phyloP scores from a whole-genome alignment of 2,797 vertebrate genomes.

The Cuculus canorus region DNA sequence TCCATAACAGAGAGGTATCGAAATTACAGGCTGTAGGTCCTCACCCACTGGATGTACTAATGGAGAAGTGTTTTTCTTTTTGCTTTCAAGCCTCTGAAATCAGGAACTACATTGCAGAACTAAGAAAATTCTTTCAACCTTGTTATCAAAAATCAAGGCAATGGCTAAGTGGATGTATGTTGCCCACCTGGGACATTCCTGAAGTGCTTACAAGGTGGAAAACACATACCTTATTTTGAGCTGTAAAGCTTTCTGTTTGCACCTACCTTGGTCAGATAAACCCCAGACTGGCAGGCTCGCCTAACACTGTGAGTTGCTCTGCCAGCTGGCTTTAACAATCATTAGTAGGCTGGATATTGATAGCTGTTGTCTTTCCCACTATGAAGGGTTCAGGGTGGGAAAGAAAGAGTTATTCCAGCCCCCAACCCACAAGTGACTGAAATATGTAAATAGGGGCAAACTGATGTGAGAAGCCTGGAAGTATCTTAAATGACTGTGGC shows the following conservation, averaged over 20 bases:
- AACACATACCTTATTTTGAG: not conserved
- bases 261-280: not conserved
- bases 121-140: not conserved
- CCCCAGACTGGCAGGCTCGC: not conserved
- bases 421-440: not conserved
- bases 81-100: conserved; percentile 75
- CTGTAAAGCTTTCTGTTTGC: not conserved
- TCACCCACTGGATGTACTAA: not conserved
- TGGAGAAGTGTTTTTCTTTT: not conserved
- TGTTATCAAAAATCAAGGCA: not conserved
- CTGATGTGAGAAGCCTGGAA: not conserved
- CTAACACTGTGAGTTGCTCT: not conserved
- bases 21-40: not conserved
- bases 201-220: not conserved
- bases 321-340: not conserved
- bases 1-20: not conserved
- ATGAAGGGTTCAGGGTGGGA: not conserved
- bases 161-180: not conserved
- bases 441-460: not conserved
- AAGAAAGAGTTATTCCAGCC: not conserved
- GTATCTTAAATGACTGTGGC: not conserved
- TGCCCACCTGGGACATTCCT: not conserved
- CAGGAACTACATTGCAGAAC: not conserved
- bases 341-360: not conserved
- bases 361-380: not conserved